Base-by-base conservation (phyloP, 2,113 vertebrate genomes). In the Ophthalmolycus amberensis region DNA sequence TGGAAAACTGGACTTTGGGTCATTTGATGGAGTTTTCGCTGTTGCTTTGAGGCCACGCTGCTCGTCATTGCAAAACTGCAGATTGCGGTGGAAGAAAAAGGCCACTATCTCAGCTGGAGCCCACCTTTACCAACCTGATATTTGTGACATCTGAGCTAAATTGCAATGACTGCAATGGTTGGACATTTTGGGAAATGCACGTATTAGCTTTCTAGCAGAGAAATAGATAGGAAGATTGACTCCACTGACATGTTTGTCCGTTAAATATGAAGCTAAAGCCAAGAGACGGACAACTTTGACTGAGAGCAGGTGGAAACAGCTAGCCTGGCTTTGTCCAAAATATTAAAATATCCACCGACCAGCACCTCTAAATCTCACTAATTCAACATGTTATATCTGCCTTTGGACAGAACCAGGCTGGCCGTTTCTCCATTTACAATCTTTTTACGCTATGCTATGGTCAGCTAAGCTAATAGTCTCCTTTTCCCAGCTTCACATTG, bases 1-100 rank as follows among this genome's bases (percentile, higher is more conserved):
- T 73, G 42, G 59, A 80, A 73, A 82, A 71, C 3, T 22, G 40
- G 18, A 42, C 85, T 80, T 46, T 10, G 22, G 72, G 84, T 59
- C 38, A 70, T 74, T 34, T 63, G 32, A 72, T 42, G 54, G 58
- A 77, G 38, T 40, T 25, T 52, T n/a, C 4, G 38, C 34, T 34
- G 54, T 9, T 32, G 0, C 58, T 59, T 48, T 66, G 32, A 64
- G 27, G 32, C 15, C 10, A 14, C 7, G 25, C 9, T 20, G 29
- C 1, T 20, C 48, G 14, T 52, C n/a, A 22, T 11, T 18, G 12
- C 11, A 38, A 34, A 79, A 71, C 14, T 48, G 42, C 4, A 42
- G 29, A 10, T 68, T 46, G n/a, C 56, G n/a, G 6, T 64, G 46
- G 11, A 9, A 29, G 22, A 60, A 20, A 11, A 50, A 42, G 20